Evolutionary conservation across 2,888 invertebrate genomes (phyloP), one percentile per base, ranked within the genome.

Genomic region (Callyntrura sp.): DNA sequence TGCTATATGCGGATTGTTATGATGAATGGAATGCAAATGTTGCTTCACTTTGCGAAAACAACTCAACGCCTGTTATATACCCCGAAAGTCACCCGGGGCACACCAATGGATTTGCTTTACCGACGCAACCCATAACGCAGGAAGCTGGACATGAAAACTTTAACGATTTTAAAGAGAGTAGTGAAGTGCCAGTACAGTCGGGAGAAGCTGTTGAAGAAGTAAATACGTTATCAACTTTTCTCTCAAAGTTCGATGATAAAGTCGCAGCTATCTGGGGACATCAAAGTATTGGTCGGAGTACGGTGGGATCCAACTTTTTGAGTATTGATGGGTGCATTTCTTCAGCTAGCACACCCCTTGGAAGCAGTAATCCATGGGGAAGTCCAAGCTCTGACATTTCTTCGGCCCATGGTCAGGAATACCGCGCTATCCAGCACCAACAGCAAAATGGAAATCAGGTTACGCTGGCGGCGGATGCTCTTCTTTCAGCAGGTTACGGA

Each of bases 211-310:
- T 87, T 88, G 91, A 92, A 81, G 93, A 93, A 68, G 90, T 92
- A 87, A 92, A 92, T 35, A 92, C 93, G 0, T 68, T 93, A 51
- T 85, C 92, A 6, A 93, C 92, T 0, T 93, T 93, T 87, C 85
- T 93, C 17, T 93, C 93, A 6, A 93, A 93, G 60, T 93, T 93
- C 88, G 93, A 93, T 85, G 92, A 92, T 20, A 93, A 93, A 87
- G 92, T 93, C 48, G 93, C 93, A 20, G 93, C 93, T 3, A 93
- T 93, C 85, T 93, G 93, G 93, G 93, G 93, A 68, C 85, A 88
- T 20, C 84, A 83, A 73, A 88, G 88, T 1, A 85, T 28, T 65
- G 81, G 70, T 2, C 20, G 81, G n/a, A 76, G 70, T 48, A 65
- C 85, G 0, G 23, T 87, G 3, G 86, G 85, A 17, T 76, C 78